A percentile compares a stretch with the other conserved stretches of the same genome.
Conservation (phyloP, 92 coral and sea anemone species). For the Palythoa heliodiscus region DNA sequence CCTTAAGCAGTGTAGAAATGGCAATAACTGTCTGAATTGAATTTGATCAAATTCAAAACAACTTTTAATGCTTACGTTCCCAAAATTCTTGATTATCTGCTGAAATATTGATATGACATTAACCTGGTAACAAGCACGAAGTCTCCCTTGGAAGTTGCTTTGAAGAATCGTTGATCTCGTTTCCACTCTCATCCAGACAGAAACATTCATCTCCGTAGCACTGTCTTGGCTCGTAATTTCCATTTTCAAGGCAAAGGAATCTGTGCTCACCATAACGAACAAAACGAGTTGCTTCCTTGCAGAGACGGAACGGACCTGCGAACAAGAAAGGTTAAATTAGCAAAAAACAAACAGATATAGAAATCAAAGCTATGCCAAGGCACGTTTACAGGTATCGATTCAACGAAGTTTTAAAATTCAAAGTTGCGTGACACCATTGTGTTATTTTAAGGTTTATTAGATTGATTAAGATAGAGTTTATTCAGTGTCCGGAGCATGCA, state of each 20-base stretch:
- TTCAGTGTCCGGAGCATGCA: too few species aligned
- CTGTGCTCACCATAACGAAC: not conserved
- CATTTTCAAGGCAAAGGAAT: slow-evolving; percentile 77
- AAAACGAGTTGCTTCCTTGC: not conserved
- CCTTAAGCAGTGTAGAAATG: too few species aligned
- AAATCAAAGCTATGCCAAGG: too few species aligned
- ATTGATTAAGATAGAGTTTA: too few species aligned
- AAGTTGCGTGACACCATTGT: not conserved
- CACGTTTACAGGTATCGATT: too few species aligned
- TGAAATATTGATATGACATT: not conserved
- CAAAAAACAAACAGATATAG: not conserved
- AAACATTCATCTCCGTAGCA: slow-evolving; percentile 73
- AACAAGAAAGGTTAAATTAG: not conserved
- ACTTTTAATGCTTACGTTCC: too few species aligned
- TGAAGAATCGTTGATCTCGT: slow-evolving; percentile 45
- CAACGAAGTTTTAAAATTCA: too few species aligned
- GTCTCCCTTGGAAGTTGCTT: slow-evolving; percentile 26
- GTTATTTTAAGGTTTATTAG: too few species aligned
- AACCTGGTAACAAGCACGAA: slow-evolving; percentile 30
- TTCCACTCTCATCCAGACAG: slow-evolving; percentile 79
- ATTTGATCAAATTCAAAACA: too few species aligned
- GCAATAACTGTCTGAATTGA: too few species aligned
- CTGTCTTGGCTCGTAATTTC: slow-evolving; percentile 75
- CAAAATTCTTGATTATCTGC: too few species aligned
- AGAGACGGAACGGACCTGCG: not conserved